Evolutionary conservation across 2,113 vertebrate species (phyloP).

Genomic region (Aythya baeri): DNA sequence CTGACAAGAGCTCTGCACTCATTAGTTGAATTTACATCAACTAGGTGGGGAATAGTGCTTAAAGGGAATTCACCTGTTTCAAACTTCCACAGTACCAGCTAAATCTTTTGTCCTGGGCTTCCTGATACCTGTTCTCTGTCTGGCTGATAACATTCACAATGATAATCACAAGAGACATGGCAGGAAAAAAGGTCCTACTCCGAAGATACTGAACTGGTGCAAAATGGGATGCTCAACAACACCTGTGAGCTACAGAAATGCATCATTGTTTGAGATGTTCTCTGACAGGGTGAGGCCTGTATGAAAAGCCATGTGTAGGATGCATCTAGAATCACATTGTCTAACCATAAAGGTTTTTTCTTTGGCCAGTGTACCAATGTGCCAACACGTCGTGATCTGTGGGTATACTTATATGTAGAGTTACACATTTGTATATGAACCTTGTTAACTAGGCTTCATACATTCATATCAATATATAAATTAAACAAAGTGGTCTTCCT

Average conservation of each 20-base stretch:
- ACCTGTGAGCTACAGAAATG: neutral
- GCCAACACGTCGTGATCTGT: neutral
- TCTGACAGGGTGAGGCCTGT: too few species aligned
- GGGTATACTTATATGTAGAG: too few species aligned
- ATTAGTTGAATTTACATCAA: neutral
- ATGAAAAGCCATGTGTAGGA: accelerated
- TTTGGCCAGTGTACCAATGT: neutral
- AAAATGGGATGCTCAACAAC: neutral
- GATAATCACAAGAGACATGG: accelerated
- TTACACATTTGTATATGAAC: neutral
- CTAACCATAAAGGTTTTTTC: neutral
- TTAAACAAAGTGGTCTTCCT: neutral
- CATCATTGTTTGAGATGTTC: neutral
- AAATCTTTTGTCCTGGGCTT: neutral
- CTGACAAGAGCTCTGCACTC: neutral
- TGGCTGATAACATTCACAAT: neutral
- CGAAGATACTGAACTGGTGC: neutral
- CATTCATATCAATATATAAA: neutral
- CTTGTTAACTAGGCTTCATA: neutral
- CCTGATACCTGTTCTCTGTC: neutral
- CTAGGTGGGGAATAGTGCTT: neutral
- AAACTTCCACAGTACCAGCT: neutral
- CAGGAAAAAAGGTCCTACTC: accelerated
- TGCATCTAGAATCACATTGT: neutral
- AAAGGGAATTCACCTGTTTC: neutral